Conservation (phyloP, 2,113 vertebrate species). For the Ameiurus melas region DNA sequence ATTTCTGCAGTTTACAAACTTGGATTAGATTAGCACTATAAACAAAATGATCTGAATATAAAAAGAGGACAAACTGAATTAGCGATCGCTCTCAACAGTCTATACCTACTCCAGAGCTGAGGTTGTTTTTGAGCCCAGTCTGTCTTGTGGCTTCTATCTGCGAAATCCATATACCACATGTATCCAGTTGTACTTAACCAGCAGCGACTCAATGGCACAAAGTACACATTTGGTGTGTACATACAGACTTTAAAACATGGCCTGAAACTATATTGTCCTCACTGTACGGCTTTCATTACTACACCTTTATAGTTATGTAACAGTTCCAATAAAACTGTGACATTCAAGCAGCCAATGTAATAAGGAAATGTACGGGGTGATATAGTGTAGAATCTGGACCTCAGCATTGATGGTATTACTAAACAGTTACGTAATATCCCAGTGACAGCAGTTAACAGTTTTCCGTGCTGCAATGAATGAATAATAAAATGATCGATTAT, state of each 20-base stretch:
- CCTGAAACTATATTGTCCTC: neutral
- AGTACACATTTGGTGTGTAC: neutral
- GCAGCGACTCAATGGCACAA: neutral
- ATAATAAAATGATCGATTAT: neutral
- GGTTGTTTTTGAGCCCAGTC: neutral
- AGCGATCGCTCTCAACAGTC: neutral
- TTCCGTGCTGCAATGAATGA: neutral
- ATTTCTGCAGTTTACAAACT: neutral
- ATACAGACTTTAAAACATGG: neutral
- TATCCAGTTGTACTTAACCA: neutral
- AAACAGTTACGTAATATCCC: neutral
- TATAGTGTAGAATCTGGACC: neutral
- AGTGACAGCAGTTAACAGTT: neutral
- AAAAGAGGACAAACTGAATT: neutral
- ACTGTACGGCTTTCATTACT: neutral
- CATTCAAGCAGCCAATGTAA: neutral
- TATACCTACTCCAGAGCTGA: neutral
- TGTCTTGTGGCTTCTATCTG: neutral
- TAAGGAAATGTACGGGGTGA: neutral
- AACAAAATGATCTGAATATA: neutral
- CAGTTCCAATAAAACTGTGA: neutral
- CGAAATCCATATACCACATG: neutral
- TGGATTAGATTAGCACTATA: neutral
- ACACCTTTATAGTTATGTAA: neutral
- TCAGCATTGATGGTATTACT: neutral